Base-by-base conservation (phyloP, 2,113 vertebrate genomes). In the Catharus fuscescens region DNA sequence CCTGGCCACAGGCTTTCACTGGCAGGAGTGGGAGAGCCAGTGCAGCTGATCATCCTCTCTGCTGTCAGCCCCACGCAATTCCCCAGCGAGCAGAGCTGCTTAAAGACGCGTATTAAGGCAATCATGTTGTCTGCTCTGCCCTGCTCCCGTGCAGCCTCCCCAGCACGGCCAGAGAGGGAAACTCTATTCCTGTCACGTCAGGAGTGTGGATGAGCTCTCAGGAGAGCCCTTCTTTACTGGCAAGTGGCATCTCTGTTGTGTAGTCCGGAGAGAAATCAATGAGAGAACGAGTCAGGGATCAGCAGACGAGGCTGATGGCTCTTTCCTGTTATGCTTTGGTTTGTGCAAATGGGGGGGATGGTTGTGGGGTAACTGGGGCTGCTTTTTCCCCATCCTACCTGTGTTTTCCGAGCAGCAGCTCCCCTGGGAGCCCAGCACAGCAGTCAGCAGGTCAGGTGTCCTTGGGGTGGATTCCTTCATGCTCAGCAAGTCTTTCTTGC, bases 261-360 rank as follows among this genome's bases (percentile, higher is more conserved):
- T 94, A 78, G 85, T 85, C 87, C 5, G 0, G 78, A 54, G 88
- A 90, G 85, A 95, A 94, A 95, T 96, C 95, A 12, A 92, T 93
- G 70, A 87, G 66, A 19, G 84, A 87, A 38, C 29, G 1, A 54
- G 14, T 20, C 47, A 15, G 56, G 85, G 85, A 87, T 78, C 78
- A 85, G 78, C 9, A 2, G 65, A 73, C 0, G 1, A 79, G 56
- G 73, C 59, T 88, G 91, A 32, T 34, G 70, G 32, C 47, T 95
- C 70, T 54, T 76, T 42, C 50, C 60, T 34, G 45, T 40, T 57
- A 28, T 45, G 12, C 8, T 7, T n/a, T 3, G 73, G 18, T 44
- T 72, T 18, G 6, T 72, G 25, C 6, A 38, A 32, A 52, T 2
- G 2, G 16, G 16, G 57, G n/a, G 29, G 10, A 36, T 4, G 17